These are phyloP conservation scores for Embiotoca jacksoni DNA, from an alignment of 2,113 vertebrate species.

Conservation along the genomic window DNA sequence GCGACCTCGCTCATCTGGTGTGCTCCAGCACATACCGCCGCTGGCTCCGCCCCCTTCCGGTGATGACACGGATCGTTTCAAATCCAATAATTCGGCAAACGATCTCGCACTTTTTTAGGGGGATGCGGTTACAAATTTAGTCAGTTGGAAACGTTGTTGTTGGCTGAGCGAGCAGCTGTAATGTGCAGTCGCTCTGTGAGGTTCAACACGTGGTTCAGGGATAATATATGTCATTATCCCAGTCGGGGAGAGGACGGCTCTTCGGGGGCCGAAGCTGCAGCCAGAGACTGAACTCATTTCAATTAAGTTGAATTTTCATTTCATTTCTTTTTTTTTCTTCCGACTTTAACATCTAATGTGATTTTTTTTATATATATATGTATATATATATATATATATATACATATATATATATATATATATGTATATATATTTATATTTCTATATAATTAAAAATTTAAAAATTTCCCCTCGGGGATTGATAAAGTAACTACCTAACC, in stretches of 20 bases:
- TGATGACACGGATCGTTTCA: background rate
- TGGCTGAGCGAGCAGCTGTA: background rate
- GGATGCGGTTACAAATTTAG: slow-evolving; percentile 15
- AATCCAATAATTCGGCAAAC: slow-evolving; percentile 4
- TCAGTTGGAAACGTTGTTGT: background rate
- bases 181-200: background rate
- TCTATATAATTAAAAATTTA: too few species aligned
- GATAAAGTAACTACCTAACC: too few species aligned
- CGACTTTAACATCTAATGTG: too few species aligned
- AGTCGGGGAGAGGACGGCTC: background rate
- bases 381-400: too few species aligned
- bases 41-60: slow-evolving; percentile 7
- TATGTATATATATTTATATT: too few species aligned
- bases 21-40: slow-evolving; percentile 2
- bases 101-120: background rate
- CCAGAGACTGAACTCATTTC: background rate
- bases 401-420: too few species aligned
- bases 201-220: slow-evolving; percentile 38
- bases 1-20: slow-evolving; percentile 13
- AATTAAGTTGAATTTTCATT: too few species aligned
- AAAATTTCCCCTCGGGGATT: too few species aligned
- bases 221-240: slow-evolving; percentile 48
- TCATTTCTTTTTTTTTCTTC: too few species aligned
- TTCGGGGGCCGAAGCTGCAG: background rate
- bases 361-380: too few species aligned